These are phyloP conservation scores for Bovichtus diacanthus DNA, from an alignment of 2,797 vertebrate species.

Conservation along the genomic window DNA sequence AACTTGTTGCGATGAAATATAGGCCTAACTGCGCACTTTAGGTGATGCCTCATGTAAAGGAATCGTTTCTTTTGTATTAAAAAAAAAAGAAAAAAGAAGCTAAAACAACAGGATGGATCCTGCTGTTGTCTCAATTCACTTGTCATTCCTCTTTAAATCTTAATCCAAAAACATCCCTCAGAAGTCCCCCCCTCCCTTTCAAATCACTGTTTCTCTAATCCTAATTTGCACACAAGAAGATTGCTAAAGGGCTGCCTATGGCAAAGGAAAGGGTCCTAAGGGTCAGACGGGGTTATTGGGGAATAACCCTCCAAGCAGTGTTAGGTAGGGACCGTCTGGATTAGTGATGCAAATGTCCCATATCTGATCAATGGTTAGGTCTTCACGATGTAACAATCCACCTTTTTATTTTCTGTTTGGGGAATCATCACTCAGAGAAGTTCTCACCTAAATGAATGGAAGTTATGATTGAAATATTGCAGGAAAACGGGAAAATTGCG, in stretches of 20 bases:
- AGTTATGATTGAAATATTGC: not conserved
- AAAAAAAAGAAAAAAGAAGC: constrained; percentile 18
- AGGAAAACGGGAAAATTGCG: not conserved
- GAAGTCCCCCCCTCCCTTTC: constrained; percentile 40
- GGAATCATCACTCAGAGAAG: not conserved
- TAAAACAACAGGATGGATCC: constrained; percentile 29
- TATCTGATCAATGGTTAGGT: constrained; percentile 54
- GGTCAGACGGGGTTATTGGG: constrained; percentile 77
- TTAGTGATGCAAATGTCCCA: constrained; percentile 79
- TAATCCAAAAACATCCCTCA: constrained; percentile 84
- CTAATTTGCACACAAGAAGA: constrained; percentile 83
- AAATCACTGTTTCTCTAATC: constrained; percentile 78
- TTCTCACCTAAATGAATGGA: not conserved
- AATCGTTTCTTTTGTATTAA: not conserved
- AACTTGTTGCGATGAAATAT: not conserved
- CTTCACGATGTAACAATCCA: constrained; percentile 35
- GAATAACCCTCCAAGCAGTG: constrained; percentile 64
- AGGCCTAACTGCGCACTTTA: not conserved
- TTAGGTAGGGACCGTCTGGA: constrained; percentile 75
- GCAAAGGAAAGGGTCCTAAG: constrained; percentile 71
- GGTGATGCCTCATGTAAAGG: not conserved
- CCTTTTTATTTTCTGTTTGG: constrained; percentile 36
- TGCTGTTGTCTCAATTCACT: constrained; percentile 42
- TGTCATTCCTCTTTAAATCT: constrained; percentile 64
- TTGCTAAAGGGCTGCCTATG: constrained; percentile 63